Conservation (phyloP, 2,888 invertebrate genomes). For the Pristionchus exspectatus region DNA sequence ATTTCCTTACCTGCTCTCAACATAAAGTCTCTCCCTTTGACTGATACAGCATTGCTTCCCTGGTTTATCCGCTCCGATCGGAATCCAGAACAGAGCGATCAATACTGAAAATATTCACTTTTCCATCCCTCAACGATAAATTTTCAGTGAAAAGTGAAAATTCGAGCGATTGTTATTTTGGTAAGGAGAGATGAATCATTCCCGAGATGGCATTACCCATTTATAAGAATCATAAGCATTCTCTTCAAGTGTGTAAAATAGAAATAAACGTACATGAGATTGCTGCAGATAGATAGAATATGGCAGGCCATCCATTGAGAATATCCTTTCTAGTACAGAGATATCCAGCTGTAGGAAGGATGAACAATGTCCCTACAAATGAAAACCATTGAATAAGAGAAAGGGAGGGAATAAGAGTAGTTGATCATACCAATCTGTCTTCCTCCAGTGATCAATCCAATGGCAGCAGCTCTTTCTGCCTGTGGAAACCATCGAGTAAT, state of each 20-base stretch:
- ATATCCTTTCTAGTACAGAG: constrained; percentile 76
- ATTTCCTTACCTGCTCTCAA: constrained; percentile 70
- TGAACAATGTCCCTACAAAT: constrained; percentile 73
- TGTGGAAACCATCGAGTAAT: constrained; percentile 77
- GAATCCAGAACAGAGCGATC: constrained; percentile 75
- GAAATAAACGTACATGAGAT: constrained; percentile 65
- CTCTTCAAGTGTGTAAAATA: neutral
- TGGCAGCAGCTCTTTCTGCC: constrained; percentile 75
- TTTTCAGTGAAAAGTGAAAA: neutral
- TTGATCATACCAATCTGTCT: constrained; percentile 69
- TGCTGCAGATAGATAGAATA: constrained; percentile 73
- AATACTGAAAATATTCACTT: constrained; percentile 55
- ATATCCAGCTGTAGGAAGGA: constrained; percentile 76
- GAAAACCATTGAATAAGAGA: neutral
- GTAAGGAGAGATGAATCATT: too few species aligned
- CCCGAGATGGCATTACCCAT: too few species aligned
- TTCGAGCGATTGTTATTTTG: too few species aligned
- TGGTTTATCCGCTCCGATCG: constrained; percentile 77
- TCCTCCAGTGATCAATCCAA: constrained; percentile 76
- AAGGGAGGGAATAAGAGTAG: neutral
- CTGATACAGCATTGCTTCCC: constrained; percentile 77
- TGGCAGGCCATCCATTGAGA: constrained; percentile 76
- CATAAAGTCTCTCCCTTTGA: constrained; percentile 71
- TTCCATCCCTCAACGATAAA: neutral
- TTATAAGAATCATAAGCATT: too few species aligned